A percentile compares a stretch with the other conserved stretches of the same genome.
Conservation (phyloP, 1,140 invertebrate genomes). For the Cyrtorhinus lividipennis region DNA sequence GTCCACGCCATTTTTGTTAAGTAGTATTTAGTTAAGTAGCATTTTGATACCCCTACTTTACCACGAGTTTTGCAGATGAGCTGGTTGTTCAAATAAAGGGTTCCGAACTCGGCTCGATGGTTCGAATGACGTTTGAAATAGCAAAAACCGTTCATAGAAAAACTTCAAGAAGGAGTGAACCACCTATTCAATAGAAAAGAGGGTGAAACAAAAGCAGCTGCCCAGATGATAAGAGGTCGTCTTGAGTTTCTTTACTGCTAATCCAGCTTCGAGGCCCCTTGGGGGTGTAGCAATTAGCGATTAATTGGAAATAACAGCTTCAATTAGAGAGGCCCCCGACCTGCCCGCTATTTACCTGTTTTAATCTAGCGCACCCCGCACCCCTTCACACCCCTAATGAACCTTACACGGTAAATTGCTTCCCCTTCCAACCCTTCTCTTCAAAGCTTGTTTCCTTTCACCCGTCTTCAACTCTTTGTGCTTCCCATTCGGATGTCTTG, state of each 20-base stretch:
- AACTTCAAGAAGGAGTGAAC: too few species aligned
- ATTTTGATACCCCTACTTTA: too few species aligned
- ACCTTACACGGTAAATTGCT: constrained; percentile 16
- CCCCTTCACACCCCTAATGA: constrained; percentile 5
- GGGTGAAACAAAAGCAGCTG: too few species aligned
- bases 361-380: constrained; percentile 13
- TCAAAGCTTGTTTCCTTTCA: constrained; percentile 13
- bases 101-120: too few species aligned
- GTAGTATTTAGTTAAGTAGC: too few species aligned
- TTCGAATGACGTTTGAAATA: too few species aligned
- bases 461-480: constrained; percentile 13
- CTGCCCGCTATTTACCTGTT: constrained; percentile 15
- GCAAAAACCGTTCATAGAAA: too few species aligned
- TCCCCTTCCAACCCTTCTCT: not conserved
- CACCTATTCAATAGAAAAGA: constrained; percentile 10
- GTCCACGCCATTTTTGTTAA: too few species aligned
- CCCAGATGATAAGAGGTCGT: constrained; percentile 11
- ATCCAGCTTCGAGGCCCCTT: not conserved
- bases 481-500: constrained; percentile 11
- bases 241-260: constrained; percentile 14
- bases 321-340: constrained; percentile 11
- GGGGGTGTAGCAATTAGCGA: constrained; percentile 14
- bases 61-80: too few species aligned
- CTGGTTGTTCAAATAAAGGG: too few species aligned
- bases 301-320: constrained; percentile 16